Conservation (phyloP, 2,888 invertebrate genomes). For the Platerodrilus igneus region DNA sequence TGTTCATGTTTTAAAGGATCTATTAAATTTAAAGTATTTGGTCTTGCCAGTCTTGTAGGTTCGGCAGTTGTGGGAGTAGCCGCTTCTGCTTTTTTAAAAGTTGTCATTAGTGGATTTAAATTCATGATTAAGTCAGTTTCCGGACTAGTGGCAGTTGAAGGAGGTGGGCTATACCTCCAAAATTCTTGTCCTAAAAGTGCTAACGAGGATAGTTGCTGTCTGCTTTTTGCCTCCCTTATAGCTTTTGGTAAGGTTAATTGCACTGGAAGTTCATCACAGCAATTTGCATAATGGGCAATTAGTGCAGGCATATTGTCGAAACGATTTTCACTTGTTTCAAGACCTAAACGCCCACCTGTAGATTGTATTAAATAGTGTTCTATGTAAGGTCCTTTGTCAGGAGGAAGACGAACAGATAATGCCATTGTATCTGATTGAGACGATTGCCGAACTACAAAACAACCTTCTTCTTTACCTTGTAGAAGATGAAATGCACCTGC, state of each 20-base stretch:
- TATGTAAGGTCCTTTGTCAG: conserved; percentile 84
- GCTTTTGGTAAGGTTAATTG: conserved; percentile 81
- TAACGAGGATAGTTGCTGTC: conserved; percentile 84
- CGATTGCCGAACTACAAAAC: conserved; percentile 91
- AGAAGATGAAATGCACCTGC: conserved; percentile 91
- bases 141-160: conserved; percentile 48
- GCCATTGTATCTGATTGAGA: conserved; percentile 94
- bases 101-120: conserved; percentile 70
- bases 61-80: conserved; percentile 50
- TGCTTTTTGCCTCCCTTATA: conserved; percentile 80
- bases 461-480: conserved; percentile 90
- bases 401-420: conserved; percentile 83
- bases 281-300: conserved; percentile 90
- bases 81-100: conserved; percentile 62
- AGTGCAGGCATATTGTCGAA: conserved; percentile 90
- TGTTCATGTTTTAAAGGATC: conserved; percentile 33
- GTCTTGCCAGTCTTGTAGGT: conserved; percentile 62
- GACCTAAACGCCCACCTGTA: conserved; percentile 70
- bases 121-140: conserved; percentile 67
- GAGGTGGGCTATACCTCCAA: conserved; percentile 56
- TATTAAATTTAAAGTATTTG: conserved; percentile 72
- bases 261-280: conserved; percentile 91
- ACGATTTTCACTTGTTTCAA: conserved; percentile 90
- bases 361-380: conserved; percentile 95
- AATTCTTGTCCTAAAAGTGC: conserved; percentile 87